phyloP scores from a whole-genome alignment of 2,797 vertebrate genomes.

The Megaceryle alcyon region DNA sequence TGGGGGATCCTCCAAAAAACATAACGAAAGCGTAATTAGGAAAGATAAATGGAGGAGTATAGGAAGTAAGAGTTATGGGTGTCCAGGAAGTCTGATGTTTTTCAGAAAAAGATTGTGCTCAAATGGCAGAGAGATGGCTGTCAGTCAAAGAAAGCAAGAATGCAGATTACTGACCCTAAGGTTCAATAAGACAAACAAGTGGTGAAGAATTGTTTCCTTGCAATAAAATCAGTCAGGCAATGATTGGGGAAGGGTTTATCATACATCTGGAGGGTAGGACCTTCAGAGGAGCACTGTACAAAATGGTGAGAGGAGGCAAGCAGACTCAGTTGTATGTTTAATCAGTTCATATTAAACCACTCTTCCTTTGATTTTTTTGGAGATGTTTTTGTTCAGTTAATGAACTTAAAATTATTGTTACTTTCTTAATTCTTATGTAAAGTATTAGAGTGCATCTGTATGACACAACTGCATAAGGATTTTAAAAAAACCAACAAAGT shows the following conservation, averaged over 20 bases:
- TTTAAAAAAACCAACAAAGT: not conserved
- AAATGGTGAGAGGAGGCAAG: not conserved
- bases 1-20: not conserved
- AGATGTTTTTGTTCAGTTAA: not conserved
- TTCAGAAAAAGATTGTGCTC: not conserved
- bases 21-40: not conserved
- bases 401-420: not conserved
- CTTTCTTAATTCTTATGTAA: not conserved
- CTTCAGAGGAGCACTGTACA: not conserved
- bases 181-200: not conserved
- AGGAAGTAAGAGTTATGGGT: not conserved
- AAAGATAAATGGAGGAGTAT: not conserved
- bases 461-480: not conserved
- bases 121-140: not conserved
- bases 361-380: not conserved
- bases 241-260: not conserved
- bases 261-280: not conserved
- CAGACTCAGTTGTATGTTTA: not conserved
- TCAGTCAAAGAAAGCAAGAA: not conserved
- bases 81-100: not conserved
- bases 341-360: not conserved
- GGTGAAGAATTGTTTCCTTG: not conserved
- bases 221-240: not conserved
- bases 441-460: not conserved
- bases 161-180: not conserved